A percentile compares a stretch with the other conserved stretches of the same genome.
Conservation (phyloP, 2,797 vertebrate species). For the Decapterus maruadsi region DNA sequence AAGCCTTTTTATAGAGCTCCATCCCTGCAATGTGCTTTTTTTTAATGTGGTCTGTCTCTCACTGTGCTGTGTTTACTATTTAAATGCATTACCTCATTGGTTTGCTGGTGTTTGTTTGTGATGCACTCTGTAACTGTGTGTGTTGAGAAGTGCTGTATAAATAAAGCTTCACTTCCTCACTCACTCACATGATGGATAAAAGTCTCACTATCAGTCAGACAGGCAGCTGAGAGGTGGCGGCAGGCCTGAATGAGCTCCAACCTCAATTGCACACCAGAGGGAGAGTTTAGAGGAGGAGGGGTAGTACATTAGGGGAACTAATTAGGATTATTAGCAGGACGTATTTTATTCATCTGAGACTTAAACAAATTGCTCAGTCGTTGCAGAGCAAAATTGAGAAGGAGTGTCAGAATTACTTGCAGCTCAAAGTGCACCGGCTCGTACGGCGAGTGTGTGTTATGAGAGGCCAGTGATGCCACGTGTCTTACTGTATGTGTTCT, state of each 20-base stretch:
- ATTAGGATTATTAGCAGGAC: constrained; percentile 82
- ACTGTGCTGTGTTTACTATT: constrained; percentile 1
- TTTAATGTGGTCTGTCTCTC: not conserved
- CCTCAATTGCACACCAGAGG: constrained; percentile 60
- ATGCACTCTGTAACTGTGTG: not conserved
- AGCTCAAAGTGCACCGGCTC: constrained; percentile 20
- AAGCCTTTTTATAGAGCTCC: not conserved
- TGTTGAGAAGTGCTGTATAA: not conserved
- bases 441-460: constrained; percentile 3
- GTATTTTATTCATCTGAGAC: constrained; percentile 80
- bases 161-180: no score
- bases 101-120: not conserved
- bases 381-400: constrained; percentile 68
- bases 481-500: not conserved
- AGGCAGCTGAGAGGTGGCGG: constrained; percentile 27
- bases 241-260: constrained; percentile 49
- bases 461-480: constrained; percentile 4
- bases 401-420: constrained; percentile 55
- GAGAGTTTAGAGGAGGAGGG: constrained; percentile 58
- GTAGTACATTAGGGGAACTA: constrained; percentile 76
- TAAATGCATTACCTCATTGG: not conserved
- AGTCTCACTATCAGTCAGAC: constrained; percentile 28
- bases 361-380: constrained; percentile 78
- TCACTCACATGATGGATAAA: not conserved
- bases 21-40: not conserved